Evolutionary conservation across 2,888 invertebrate genomes (phyloP).

Genomic region (Hybos culiciformis): DNA sequence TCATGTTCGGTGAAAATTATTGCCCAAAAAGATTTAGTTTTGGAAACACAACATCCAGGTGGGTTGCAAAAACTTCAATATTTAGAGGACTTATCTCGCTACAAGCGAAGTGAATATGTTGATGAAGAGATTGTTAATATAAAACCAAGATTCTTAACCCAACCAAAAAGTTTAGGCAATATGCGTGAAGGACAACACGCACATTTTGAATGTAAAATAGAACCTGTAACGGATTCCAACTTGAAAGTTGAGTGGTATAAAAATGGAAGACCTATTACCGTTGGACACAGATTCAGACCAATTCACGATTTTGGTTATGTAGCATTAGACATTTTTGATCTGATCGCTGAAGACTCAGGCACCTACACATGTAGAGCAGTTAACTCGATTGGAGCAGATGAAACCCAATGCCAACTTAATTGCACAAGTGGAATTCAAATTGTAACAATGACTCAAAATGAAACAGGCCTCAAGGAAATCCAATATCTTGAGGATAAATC

Average conservation of each 20-base stretch:
- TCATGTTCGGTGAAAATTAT: constrained; percentile 81
- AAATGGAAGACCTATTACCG: constrained; percentile 84
- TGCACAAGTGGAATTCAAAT: constrained; percentile 70
- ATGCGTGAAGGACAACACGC: constrained; percentile 83
- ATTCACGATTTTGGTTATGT: constrained; percentile 98
- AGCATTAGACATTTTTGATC: constrained; percentile 87
- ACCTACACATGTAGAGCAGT: constrained; percentile 88
- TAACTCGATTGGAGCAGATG: constrained; percentile 79
- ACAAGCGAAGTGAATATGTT: constrained; percentile 65
- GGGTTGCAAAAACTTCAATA: constrained; percentile 86
- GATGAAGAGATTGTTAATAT: constrained; percentile 76
- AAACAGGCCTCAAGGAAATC: constrained; percentile 76
- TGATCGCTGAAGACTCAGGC: constrained; percentile 91
- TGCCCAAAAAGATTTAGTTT: constrained; percentile 73
- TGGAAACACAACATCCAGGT: constrained; percentile 82
- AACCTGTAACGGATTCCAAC: constrained; percentile 93
- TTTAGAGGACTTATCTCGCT: constrained; percentile 73
- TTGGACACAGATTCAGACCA: constrained; percentile 89
- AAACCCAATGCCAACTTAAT: constrained; percentile 57
- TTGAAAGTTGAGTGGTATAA: constrained; percentile 95
- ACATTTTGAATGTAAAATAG: constrained; percentile 94
- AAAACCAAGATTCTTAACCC: constrained; percentile 72
- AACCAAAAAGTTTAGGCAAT: constrained; percentile 73
- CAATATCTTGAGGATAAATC: constrained; percentile 77
- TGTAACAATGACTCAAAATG: constrained; percentile 73